Conservation (phyloP, 2,113 vertebrate genomes). For the Vulpes ferrilata region DNA sequence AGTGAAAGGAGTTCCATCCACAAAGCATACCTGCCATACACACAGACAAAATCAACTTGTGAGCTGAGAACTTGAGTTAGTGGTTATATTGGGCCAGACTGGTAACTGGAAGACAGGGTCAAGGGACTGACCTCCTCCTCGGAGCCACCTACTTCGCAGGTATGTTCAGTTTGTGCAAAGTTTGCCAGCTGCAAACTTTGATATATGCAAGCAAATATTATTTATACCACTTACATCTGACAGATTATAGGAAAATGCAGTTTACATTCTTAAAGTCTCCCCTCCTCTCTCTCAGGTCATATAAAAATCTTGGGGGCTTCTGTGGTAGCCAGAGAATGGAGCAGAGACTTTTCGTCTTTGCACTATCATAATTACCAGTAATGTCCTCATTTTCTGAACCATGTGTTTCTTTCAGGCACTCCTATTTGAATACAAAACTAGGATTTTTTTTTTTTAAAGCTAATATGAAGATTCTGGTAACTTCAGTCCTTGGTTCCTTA, state of each 20-base stretch:
- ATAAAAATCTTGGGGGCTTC: background rate
- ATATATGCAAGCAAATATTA: background rate
- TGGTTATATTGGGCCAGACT: fast-evolving
- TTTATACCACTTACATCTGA: background rate
- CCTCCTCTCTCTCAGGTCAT: background rate
- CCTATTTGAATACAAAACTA: background rate
- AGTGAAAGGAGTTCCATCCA: background rate
- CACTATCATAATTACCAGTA: background rate
- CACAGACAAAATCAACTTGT: background rate
- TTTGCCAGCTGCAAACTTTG: background rate
- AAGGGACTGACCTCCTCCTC: background rate
- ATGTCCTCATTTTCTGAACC: background rate
- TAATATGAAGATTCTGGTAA: background rate
- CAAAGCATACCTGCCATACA: background rate
- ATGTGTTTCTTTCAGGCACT: background rate
- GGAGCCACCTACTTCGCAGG: background rate
- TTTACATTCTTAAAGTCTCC: background rate
- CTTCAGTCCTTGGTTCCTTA: background rate
- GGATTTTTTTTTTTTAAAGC: background rate
- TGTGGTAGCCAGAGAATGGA: background rate
- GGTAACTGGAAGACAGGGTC: background rate
- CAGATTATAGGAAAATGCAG: background rate
- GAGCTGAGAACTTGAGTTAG: background rate
- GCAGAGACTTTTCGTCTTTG: background rate
- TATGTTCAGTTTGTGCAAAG: background rate